Percentiles rank a stretch among this genome's conserved stretches.
These are phyloP conservation scores for Lobophora halterata DNA, from an alignment of 2,888 invertebrate species.

Conservation along the genomic window DNA sequence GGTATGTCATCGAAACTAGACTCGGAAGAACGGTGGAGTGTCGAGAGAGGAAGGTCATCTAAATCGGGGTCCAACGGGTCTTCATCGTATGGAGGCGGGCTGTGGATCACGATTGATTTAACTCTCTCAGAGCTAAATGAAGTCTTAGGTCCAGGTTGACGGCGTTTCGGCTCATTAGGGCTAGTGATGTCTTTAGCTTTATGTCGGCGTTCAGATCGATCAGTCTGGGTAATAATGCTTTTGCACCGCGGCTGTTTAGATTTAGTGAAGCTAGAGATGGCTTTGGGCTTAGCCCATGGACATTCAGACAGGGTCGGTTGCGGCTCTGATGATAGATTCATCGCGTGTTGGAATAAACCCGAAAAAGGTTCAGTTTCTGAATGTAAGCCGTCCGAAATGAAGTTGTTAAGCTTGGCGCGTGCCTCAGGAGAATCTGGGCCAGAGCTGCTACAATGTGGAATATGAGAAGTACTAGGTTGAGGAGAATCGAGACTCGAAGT, in stretches of 20 bases:
- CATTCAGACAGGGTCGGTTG: not conserved
- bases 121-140: not conserved
- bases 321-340: not conserved
- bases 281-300: not conserved
- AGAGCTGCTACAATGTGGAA: too few relatives aligned
- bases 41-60: constrained; percentile 11
- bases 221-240: too few relatives aligned
- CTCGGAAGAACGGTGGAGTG: not conserved
- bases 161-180: not conserved
- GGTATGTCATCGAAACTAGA: not conserved
- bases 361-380: too few relatives aligned
- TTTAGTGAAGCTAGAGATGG: not conserved
- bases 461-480: too few relatives aligned
- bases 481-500: not conserved
- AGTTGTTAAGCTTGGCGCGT: too few relatives aligned
- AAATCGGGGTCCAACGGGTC: constrained; percentile 2
- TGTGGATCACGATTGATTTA: not conserved
- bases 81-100: constrained; percentile 6
- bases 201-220: not conserved
- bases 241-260: not conserved
- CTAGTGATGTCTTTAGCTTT: not conserved
- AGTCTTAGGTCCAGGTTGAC: not conserved
- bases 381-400: too few relatives aligned
- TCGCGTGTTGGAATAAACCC: too few relatives aligned
- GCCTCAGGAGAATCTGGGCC: too few relatives aligned